Conservation (phyloP, 2,888 invertebrate genomes). For the Dichetophora obliterata region DNA sequence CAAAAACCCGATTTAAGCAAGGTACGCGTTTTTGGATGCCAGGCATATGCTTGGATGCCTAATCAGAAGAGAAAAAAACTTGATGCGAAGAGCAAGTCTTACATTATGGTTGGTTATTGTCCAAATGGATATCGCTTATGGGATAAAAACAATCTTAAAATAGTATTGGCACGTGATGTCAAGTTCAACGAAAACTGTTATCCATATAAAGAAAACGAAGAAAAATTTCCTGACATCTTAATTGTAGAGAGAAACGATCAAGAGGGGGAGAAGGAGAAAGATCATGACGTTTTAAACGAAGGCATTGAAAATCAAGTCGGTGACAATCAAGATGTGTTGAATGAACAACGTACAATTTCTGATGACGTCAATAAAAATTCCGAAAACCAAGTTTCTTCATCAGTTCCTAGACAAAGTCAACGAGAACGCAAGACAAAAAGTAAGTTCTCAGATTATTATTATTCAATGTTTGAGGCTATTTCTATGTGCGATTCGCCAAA, state of each 20-base stretch:
- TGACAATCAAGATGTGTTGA: too few species aligned
- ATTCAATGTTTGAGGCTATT: neutral
- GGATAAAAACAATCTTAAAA: neutral
- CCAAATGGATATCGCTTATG: neutral
- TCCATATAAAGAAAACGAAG: conserved; percentile 23
- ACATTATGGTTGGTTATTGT: too few species aligned
- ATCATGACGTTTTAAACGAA: too few species aligned
- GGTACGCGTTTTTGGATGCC: too few species aligned
- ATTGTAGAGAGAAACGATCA: neutral
- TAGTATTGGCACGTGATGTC: neutral
- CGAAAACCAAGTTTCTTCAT: neutral
- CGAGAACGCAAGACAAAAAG: conserved; percentile 2
- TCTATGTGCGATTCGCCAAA: neutral
- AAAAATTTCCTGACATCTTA: neutral
- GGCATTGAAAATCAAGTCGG: too few species aligned
- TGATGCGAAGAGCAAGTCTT: conserved; percentile 48
- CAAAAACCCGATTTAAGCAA: conserved; percentile 55
- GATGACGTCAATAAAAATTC: too few species aligned
- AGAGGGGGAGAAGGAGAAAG: neutral
- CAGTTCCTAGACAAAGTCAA: conserved; percentile 6
- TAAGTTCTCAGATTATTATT: conserved; percentile 18
- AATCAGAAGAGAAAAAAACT: conserved; percentile 57
- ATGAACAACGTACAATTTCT: too few species aligned
- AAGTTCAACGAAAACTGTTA: conserved; percentile 28
- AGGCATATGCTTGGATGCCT: too few species aligned